Evolutionary conservation across 2,888 invertebrate species (phyloP).

Genomic region (Drosophila leonis): DNA sequence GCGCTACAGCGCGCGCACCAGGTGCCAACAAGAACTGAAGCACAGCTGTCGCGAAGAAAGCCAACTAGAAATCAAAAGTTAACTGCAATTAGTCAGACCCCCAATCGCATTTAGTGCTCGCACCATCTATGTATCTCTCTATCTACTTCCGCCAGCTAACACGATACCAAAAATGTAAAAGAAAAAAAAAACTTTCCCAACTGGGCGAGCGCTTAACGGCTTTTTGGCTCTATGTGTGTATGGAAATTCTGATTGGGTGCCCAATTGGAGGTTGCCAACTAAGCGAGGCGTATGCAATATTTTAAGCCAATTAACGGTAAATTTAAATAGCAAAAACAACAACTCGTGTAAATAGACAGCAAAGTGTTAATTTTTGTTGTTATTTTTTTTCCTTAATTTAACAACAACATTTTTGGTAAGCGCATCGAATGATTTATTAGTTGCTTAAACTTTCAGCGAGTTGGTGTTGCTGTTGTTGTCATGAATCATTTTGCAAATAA

Average conservation of each 20-base stretch:
- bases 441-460: slow-evolving; percentile 12
- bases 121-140: slow-evolving; percentile 20
- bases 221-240: slow-evolving; percentile 9
- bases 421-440: slow-evolving; percentile 16
- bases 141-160: slow-evolving; percentile 37
- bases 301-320: slow-evolving; percentile 61
- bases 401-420: neutral
- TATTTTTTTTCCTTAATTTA: neutral
- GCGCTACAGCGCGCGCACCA: slow-evolving; percentile 3
- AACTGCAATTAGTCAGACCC: slow-evolving; percentile 61
- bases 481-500: slow-evolving; percentile 12
- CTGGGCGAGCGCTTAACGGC: slow-evolving; percentile 1
- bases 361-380: slow-evolving; percentile 19
- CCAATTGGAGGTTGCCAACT: slow-evolving; percentile 20
- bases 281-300: slow-evolving; percentile 19
- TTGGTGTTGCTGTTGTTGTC: slow-evolving; percentile 10
- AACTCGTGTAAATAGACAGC: slow-evolving; percentile 17
- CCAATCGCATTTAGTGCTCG: slow-evolving; percentile 21
- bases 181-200: slow-evolving; percentile 40
- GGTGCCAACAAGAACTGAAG: slow-evolving; percentile 46
- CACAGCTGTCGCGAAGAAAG: slow-evolving; percentile 48
- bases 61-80: slow-evolving; percentile 60
- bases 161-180: neutral
- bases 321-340: slow-evolving; percentile 19
- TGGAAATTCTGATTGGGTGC: slow-evolving; percentile 41